Evolutionary conservation across 2,113 vertebrate species (phyloP), one percentile per base, ranked within the genome.

Genomic region (Symphodus melops): DNA sequence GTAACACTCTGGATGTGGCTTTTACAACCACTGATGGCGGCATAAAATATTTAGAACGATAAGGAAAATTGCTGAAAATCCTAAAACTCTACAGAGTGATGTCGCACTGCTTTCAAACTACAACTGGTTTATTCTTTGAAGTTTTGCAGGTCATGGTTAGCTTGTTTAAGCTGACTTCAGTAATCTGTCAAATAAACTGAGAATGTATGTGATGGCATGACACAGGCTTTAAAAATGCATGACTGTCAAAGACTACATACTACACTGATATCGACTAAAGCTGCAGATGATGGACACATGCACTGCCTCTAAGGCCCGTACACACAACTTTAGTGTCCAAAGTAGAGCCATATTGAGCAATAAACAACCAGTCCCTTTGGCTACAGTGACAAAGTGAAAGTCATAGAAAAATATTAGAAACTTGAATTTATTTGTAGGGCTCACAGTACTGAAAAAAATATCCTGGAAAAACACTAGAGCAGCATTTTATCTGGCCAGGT

Each of bases 21-120:
- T 86, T 87, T 80, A 78, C 74, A 80, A 77, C 77, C 48, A 71
- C 77, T 82, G 86, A 86, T 61, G 48, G 84, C 44, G 58, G 61
- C 75, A 82, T 91, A 3, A 89, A 86, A 85, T 84, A 89, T 89
- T 82, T 61, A 91, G 1, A 70, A 49, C 53, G n/a, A 64, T 51
- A 71, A 69, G 46, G 64, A 81, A 54, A 84, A 77, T 85, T 85
- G 79, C 83, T 88, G 86, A 88, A 75, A 86, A 55, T 58, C 41
- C 10, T 23, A 77, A 86, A 89, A 83, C 70, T 65, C 48, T 14
- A 20, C 54, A 33, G 14, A 78, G 46, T 72, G 33, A 70, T 66
- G 51, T 39, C n/a, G 28, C 19, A 60, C 37, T 42, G 65, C 59
- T 65, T 62, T 5, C 51, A 52, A 56, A 51, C 68, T 60, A 52